Base-by-base conservation (phyloP, 2,888 invertebrate genomes). In the Chrysolina americana region DNA sequence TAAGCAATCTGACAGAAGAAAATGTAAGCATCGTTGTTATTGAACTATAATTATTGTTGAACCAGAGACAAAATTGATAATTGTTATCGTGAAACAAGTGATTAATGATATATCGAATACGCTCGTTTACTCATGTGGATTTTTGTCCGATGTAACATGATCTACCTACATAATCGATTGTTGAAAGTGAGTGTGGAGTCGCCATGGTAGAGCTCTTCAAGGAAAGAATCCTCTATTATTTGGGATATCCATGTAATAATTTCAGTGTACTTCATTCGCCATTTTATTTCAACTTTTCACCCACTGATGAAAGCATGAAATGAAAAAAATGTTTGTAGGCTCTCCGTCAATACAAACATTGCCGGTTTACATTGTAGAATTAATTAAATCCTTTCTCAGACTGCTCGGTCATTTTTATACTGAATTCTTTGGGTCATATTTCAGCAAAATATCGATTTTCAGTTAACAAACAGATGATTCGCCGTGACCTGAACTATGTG, bases 381-480 rank as follows among this genome's bases (percentile, higher is more conserved):
- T 21, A 53, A 53, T 53, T 53, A 21, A 53, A 53, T 53, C 21
- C 53, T 53, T 53, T 53, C 53, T 53, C 53, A 53, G 21, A 11
- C 21, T 53, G 19, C 53, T 53, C 21, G 44, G 44, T 44, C 44
- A 44, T 15, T 44, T 44, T 44, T 44, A 9, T 15, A 15, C 5
- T 13, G 15, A 3, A 44, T 11, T 44, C 8, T 2, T 44, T 44
- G 4, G 44, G 13, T 44, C n/a, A 28, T 13, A 44, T 44, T 9
- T 44, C 8, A 44, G 2, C 9, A 9, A 44, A 44, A 44, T 44
- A 2, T 44, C 3, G 15, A 15, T 44, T 44, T 3, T 44, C 36
- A 8, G 36, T 28, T 28, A 28, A 8, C 36, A n/a, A n/a, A n/a
- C n/a, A n/a, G n/a, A n/a, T 36, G 36, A 36, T 15, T 44, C 15